Evolutionary conservation across 2,797 vertebrate species (phyloP), one percentile per base, ranked within the genome.

Genomic region (Etheostoma perlongum): DNA sequence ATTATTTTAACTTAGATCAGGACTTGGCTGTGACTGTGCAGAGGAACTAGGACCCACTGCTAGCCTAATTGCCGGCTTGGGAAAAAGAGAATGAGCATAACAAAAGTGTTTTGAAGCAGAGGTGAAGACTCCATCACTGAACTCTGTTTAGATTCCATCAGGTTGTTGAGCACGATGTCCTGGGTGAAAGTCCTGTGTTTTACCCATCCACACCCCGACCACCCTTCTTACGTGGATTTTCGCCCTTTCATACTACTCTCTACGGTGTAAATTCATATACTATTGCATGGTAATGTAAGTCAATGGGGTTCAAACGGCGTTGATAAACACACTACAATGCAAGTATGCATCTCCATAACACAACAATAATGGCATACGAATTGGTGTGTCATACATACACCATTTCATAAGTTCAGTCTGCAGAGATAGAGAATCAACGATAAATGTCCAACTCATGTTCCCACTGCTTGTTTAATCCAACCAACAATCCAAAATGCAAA

Each of bases 1-100:
- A 94, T 94, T 95, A 94, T 89, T 91, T 90, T 77, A 87, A 89
- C 90, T 91, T 91, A 85, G 88, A 93, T 93, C 92, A 91, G 85
- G 78, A 91, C 69, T 91, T 93, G 93, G 93, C 91, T 90, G 87
- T 85, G 83, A 88, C 81, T 74, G 69, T 77, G 53, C 65, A 81
- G 85, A 84, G 74, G 86, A 89, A 81, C 82, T 53, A 77, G 83
- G 74, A 90, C 80, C 85, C 85, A 85, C 30, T 79, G 67, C 80
- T 88, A 53, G 78, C 72, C 78, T 94, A 94, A 94, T 94, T 94
- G 90, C 84, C n/a, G 59, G 89, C 90, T 87, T 84, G 82, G 84
- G 86, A 79, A 90, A 87, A 84, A 83, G 67, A 77, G 63, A 77
- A 84, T 83, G 79, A 75, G 81, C 47, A 78, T 42, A 76, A 92